Evolutionary conservation across 1,140 invertebrate species (phyloP).

Genomic region (Tribolium madens): DNA sequence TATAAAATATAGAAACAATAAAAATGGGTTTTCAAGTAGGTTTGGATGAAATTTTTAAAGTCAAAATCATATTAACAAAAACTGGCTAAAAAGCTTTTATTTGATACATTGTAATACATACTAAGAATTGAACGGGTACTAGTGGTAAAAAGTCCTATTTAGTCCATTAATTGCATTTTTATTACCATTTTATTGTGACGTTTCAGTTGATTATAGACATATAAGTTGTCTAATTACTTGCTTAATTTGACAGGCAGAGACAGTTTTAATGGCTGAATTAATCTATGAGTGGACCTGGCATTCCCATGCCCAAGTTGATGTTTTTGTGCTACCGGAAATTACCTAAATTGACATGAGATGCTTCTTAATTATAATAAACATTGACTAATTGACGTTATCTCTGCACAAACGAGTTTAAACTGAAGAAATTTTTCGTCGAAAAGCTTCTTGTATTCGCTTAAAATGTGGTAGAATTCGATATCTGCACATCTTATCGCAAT

Average conservation of each 20-base stretch:
- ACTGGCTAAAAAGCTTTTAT: too few relatives aligned
- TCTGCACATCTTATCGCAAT: not conserved
- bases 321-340: not conserved
- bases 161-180: too few relatives aligned
- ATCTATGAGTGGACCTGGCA: not conserved
- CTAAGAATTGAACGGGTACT: too few relatives aligned
- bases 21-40: too few relatives aligned
- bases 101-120: too few relatives aligned
- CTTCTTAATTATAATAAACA: not conserved
- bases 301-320: not conserved
- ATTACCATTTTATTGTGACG: too few relatives aligned
- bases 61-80: too few relatives aligned
- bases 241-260: not conserved
- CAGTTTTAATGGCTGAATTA: not conserved
- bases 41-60: too few relatives aligned
- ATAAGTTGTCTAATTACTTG: not conserved
- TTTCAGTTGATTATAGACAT: not conserved
- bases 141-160: too few relatives aligned
- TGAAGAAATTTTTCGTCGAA: not conserved
- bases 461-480: constrained; percentile 2
- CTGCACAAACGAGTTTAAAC: not conserved
- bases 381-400: not conserved
- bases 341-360: not conserved
- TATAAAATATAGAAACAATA: too few relatives aligned
- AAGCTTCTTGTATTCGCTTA: not conserved